Evolutionary conservation across 2,888 invertebrate species (phyloP).

Genomic region (Aphodius sticticus): DNA sequence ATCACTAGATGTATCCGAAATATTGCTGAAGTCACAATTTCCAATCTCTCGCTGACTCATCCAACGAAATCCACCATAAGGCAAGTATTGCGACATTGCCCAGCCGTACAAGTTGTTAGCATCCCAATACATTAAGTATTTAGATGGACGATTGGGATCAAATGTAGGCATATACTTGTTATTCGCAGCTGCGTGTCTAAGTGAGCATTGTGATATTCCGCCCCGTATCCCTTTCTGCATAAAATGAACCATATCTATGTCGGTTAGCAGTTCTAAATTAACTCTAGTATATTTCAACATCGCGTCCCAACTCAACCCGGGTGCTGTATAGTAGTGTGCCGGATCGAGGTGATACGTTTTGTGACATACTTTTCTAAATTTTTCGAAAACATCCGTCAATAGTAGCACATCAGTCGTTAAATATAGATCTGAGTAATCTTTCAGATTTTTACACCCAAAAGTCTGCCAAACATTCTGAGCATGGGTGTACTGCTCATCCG

Average conservation of each 20-base stretch:
- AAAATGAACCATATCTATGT: conserved; percentile 43
- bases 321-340: conserved; percentile 37
- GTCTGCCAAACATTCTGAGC: conserved; percentile 24
- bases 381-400: too few species aligned
- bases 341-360: too few species aligned
- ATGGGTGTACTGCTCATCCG: conserved; percentile 5
- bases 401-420: conserved; percentile 41
- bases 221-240: conserved; percentile 48
- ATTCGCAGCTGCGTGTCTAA: conserved; percentile 47
- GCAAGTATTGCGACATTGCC: conserved; percentile 45
- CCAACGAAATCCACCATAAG: conserved; percentile 49
- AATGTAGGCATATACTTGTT: conserved; percentile 49
- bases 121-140: too few species aligned
- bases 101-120: conserved; percentile 15
- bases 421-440: too few species aligned
- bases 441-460: background rate
- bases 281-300: conserved; percentile 17
- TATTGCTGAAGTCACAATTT: conserved; percentile 24
- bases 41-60: conserved; percentile 31
- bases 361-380: too few species aligned
- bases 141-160: too few species aligned
- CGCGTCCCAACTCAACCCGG: conserved; percentile 48
- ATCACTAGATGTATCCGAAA: conserved; percentile 12
- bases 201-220: conserved; percentile 47
- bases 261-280: too few species aligned